Evolutionary conservation across 1,140 invertebrate genomes (phyloP).

Genomic region (Homarus americanus): DNA sequence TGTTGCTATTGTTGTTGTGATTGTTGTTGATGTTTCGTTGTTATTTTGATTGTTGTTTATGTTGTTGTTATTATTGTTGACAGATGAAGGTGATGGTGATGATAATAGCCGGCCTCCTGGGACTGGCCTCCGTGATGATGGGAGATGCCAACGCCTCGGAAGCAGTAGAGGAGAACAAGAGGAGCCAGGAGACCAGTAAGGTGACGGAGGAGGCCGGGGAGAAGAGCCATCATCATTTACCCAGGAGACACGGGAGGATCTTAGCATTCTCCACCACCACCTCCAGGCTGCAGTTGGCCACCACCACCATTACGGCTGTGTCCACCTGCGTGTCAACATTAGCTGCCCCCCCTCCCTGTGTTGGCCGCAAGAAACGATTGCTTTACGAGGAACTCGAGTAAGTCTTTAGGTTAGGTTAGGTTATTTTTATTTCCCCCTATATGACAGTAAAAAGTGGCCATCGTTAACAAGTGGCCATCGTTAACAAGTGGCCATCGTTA

Average conservation of each 20-base stretch:
- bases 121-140: background rate
- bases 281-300: slow-evolving; percentile 39
- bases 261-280: slow-evolving; percentile 61
- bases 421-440: no score
- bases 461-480: no score
- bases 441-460: no score
- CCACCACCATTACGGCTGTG: slow-evolving; percentile 34
- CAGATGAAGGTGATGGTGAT: background rate
- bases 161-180: no score
- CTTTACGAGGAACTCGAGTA: background rate
- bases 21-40: no score
- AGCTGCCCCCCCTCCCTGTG: background rate
- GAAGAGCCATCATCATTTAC: background rate
- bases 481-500: no score
- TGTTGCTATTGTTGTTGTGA: no score
- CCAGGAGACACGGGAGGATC: slow-evolving; percentile 10
- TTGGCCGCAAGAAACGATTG: slow-evolving; percentile 32
- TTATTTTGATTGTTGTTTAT: no score
- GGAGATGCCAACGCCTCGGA: background rate
- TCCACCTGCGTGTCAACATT: slow-evolving; percentile 55
- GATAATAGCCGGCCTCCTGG: background rate
- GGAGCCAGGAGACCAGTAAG: background rate
- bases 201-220: background rate
- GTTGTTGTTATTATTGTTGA: no score
- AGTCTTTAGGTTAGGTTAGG: background rate